These are phyloP conservation scores for Characodon lateralis DNA, from an alignment of 2,797 vertebrate genomes.

Conservation along the genomic window DNA sequence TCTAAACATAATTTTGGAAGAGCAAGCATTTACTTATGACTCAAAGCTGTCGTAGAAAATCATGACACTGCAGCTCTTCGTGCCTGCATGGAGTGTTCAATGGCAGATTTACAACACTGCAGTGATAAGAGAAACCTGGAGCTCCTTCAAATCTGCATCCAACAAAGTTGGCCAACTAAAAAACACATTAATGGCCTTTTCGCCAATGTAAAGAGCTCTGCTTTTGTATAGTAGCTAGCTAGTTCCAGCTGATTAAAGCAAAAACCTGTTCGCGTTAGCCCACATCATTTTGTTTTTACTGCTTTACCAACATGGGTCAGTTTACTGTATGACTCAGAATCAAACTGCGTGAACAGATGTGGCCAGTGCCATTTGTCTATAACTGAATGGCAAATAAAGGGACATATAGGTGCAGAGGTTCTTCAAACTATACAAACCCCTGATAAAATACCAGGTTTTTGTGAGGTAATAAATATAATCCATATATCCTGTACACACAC, in stretches of 20 bases:
- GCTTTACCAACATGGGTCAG: background rate
- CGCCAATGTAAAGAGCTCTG: background rate
- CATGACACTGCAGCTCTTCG: background rate
- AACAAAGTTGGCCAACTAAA: background rate
- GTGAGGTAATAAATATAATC: no score
- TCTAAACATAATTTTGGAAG: background rate
- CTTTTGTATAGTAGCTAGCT: background rate
- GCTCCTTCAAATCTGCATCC: slow-evolving; percentile 19
- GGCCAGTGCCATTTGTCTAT: no score
- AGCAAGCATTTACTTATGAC: slow-evolving; percentile 11
- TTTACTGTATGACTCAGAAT: no score
- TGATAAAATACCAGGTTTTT: no score
- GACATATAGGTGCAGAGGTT: no score
- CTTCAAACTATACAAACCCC: no score
- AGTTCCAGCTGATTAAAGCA: background rate
- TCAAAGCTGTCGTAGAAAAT: slow-evolving; percentile 24
- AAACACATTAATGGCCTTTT: background rate
- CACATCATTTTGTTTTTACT: background rate
- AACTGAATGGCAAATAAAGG: background rate
- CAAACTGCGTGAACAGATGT: no score
- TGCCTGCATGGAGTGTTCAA: slow-evolving; percentile 2
- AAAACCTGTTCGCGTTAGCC: background rate
- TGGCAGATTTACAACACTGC: slow-evolving; percentile 30
- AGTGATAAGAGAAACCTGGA: slow-evolving; percentile 19
- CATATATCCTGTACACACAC: background rate